Conservation (phyloP, 1,140 invertebrate genomes). For the Triops cancriformis region DNA sequence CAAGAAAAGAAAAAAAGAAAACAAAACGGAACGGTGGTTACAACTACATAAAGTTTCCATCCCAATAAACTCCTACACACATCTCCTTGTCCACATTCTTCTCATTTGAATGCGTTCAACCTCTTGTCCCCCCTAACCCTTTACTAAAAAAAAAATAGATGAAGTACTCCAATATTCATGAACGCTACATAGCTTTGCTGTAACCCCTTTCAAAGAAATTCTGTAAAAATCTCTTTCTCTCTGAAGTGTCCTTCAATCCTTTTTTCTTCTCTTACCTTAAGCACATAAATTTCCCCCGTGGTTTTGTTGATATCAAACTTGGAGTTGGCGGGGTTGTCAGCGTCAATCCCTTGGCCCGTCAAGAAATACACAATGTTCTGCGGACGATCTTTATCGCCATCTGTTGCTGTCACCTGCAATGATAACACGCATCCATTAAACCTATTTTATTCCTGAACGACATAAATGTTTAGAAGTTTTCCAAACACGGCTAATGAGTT, state of each 20-base stretch:
- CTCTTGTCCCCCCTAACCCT: too few species aligned
- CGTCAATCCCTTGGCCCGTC: constrained; percentile 91
- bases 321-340: constrained; percentile 85
- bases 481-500: neutral
- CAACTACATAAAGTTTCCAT: too few species aligned
- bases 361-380: constrained; percentile 95
- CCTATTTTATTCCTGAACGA: neutral
- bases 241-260: neutral
- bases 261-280: constrained; percentile 63
- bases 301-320: constrained; percentile 94
- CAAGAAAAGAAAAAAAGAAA: too few species aligned
- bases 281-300: constrained; percentile 84
- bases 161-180: too few species aligned
- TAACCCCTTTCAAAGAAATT: constrained; percentile 4
- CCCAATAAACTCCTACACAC: too few species aligned
- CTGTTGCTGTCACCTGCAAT: constrained; percentile 80
- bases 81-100: too few species aligned
- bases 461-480: neutral
- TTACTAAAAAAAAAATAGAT: too few species aligned
- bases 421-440: neutral
- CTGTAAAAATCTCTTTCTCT: too few species aligned
- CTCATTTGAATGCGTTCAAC: too few species aligned
- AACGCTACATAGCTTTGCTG: too few species aligned
- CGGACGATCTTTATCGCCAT: constrained; percentile 86
- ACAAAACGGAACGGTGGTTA: too few species aligned